Percentiles rank a stretch among this genome's conserved stretches.
These are phyloP conservation scores for Gastrophryne carolinensis DNA, from an alignment of 2,797 vertebrate species.

Conservation along the genomic window DNA sequence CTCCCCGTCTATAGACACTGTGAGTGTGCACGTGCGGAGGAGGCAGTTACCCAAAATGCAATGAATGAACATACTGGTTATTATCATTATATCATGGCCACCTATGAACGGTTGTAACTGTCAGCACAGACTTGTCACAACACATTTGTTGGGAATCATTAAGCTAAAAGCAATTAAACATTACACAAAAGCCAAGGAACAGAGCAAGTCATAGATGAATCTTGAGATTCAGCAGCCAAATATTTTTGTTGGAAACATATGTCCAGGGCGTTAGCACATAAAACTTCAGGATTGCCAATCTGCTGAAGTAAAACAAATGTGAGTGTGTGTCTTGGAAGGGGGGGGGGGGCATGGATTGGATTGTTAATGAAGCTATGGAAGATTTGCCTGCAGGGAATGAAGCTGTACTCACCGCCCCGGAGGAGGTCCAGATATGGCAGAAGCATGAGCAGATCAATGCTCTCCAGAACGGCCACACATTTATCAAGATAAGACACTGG, in stretches of 20 bases:
- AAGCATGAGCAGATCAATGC: neutral
- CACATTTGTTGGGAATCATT: neutral
- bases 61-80: too few species aligned
- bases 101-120: too few species aligned
- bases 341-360: too few species aligned
- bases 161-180: neutral
- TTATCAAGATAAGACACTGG: neutral
- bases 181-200: neutral
- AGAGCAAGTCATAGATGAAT: neutral
- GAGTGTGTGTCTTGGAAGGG: neutral
- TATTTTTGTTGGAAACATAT: slow-evolving; percentile 32
- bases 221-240: slow-evolving; percentile 4
- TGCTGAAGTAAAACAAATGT: neutral
- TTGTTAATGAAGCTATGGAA: too few species aligned
- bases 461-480: neutral
- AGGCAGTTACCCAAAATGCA: too few species aligned
- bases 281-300: slow-evolving; percentile 32
- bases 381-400: neutral
- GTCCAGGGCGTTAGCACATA: slow-evolving; percentile 38
- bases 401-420: neutral
- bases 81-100: too few species aligned
- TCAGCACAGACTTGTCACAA: too few species aligned
- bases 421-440: too few species aligned
- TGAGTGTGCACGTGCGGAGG: too few species aligned
- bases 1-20: too few species aligned